Conservation (phyloP, 1,140 invertebrate species). For the Drosophila kanapiae region DNA sequence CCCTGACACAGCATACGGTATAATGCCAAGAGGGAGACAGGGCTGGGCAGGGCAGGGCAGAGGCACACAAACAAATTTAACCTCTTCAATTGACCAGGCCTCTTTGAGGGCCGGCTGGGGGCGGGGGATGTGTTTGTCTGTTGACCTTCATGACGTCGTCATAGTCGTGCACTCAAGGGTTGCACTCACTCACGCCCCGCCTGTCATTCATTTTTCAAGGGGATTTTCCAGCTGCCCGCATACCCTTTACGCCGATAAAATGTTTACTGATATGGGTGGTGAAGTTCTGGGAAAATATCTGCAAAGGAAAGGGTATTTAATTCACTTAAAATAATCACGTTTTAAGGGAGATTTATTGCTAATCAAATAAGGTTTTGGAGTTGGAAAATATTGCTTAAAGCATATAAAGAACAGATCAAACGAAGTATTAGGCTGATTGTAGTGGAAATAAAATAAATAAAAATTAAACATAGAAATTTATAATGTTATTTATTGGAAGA, state of each 20-base stretch:
- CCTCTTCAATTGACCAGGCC: conserved; percentile 73
- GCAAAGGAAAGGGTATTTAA: neutral
- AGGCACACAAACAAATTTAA: conserved; percentile 62
- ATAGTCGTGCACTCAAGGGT: conserved; percentile 36
- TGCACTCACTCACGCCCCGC: conserved; percentile 15
- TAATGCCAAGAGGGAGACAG: conserved; percentile 4
- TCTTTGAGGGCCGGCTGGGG: neutral
- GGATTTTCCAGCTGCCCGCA: conserved; percentile 35
- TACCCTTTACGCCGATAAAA: conserved; percentile 32
- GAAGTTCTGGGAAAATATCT: conserved; percentile 1
- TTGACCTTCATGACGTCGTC: conserved; percentile 69
- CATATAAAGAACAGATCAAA: no score
- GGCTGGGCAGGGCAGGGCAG: neutral
- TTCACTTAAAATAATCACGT: neutral
- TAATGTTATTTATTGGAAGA: no score
- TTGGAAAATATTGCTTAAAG: no score
- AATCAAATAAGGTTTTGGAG: neutral
- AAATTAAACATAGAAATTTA: no score
- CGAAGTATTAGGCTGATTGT: no score
- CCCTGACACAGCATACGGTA: conserved; percentile 41
- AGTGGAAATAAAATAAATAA: no score
- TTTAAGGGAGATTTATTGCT: conserved; percentile 2
- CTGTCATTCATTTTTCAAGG: conserved; percentile 15
- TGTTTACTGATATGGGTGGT: neutral
- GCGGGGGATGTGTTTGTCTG: conserved; percentile 41